Conservation (phyloP, 2,797 vertebrate species). For the Poeciliopsis turneri region DNA sequence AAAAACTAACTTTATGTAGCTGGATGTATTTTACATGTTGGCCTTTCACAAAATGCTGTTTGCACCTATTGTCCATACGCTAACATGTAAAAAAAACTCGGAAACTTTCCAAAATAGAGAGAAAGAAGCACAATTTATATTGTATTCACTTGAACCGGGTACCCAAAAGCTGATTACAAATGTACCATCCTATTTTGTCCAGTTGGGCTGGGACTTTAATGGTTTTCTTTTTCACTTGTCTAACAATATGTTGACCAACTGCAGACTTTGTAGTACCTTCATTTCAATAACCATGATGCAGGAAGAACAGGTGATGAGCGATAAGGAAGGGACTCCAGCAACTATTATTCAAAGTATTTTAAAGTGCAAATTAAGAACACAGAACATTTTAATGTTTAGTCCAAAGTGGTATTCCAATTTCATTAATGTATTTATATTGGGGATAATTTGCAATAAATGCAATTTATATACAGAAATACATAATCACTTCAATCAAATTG, state of each 20-base stretch:
- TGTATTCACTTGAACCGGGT: background rate
- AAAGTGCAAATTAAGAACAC: background rate
- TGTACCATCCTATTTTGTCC: background rate
- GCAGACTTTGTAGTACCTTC: background rate
- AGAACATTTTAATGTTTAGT: background rate
- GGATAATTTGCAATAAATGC: background rate
- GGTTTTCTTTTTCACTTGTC: background rate
- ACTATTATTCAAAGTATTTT: background rate
- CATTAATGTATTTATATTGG: background rate
- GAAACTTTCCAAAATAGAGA: background rate
- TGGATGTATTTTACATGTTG: background rate
- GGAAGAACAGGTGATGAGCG: background rate
- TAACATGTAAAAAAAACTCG: background rate
- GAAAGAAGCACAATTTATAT: background rate
- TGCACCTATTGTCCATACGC: background rate
- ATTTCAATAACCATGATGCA: background rate
- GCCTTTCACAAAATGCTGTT: background rate
- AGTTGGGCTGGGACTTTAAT: background rate
- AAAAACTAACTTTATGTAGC: background rate
- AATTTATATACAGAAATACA: background rate
- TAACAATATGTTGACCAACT: background rate
- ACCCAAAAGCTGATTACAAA: background rate
- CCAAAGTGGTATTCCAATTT: background rate
- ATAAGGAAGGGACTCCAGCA: background rate
- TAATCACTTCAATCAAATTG: background rate